Base-by-base conservation (phyloP, 35 echinoderm and acorn worm species). In the Chiridota heheva region DNA sequence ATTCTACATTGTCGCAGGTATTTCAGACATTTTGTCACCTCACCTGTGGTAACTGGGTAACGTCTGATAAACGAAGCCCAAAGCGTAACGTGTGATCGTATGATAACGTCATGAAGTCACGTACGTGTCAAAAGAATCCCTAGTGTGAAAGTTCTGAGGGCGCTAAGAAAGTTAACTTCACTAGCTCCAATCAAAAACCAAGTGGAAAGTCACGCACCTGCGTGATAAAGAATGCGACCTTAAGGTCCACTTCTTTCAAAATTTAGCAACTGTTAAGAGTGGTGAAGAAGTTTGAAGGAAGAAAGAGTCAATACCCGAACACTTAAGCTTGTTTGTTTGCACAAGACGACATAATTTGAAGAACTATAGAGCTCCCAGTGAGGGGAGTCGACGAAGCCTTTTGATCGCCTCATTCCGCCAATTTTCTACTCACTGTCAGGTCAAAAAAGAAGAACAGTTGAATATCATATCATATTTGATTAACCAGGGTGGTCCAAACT, bases 381-480 rank as follows among this genome's bases (percentile, higher is more conserved):
- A 37, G 36, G 75, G 51, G 42, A 31, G 62, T 36, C 32, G 47
- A 17, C 36, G 51, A 78, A 58, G 58, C 62, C 75, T 78, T 78
- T 78, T 78, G 75, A 78, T 57, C 51, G 55, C 42, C 42, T 60
- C 75, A 40, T 78, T 78, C 75, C 75, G 75, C 75, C 75, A 78
- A 78, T 78, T 78, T 78, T 58, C 51, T 58, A 35, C 16, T 57
- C 31, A 32, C 33, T 18, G 49, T 62, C 75, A 29, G 75, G 75
- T 58, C 75, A 78, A 38, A n/a, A n/a, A 42, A 42, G 75, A 78
- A 36, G 75, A 58, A 62, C 75, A 61, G 75, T 62, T 33, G 35
- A 78, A 62, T 78, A 78, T 61, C 75, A 78, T 78, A 78, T 78
- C 75, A 78, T 78, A 78, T 78, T 78, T 78, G 75, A 78, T 78